Base-by-base conservation (phyloP, 2,888 invertebrate species). In the Allacma fusca region DNA sequence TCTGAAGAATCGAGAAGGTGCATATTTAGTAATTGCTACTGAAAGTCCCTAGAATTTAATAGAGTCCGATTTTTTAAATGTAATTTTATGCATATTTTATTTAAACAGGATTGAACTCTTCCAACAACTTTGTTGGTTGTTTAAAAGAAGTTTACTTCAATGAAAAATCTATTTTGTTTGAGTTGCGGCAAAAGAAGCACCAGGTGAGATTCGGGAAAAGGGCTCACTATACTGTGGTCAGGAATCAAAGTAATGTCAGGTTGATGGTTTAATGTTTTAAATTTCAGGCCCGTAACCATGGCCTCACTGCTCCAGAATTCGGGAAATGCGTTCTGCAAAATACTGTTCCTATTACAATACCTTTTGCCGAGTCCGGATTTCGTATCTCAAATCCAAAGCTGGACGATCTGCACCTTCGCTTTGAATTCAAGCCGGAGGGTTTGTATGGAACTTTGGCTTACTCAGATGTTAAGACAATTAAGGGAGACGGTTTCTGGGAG, bases 131-230 rank as follows among this genome's bases (percentile, higher is more conserved):
- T 86, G 93, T 93, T 83, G 95, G 97, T 28, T 94, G 94, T 84
- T 87, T 97, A 50, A 95, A 95, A 86, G 95, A 95, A 86, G 94
- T 96, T 68, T 97, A 94, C 86, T 96, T 95, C 87, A 96, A 97
- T 86, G 95, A 96, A 85, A 92, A 95, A 40, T 95, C 95, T 0
- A 94, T 97, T 82, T 89, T 97, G 80, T 95, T 96, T 86, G 95
- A 95, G 85, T 87, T 97, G 80, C 92, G 94, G 84, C 92, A 92
- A 84, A 91, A 92, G 82, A 94, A 94, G 87, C 94, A 94, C 28
- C 94, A 95, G 89, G 94, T 93, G 29, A 76, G 77, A 82, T 84
- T 78, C n/a, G n/a, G n/a, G 81, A 85, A 68, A 82, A 82, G 57
- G 26, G 5, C 7, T n/a, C 5, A 59, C 19, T 59, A 59, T 24